Percentiles rank a stretch among this genome's conserved stretches.
Evolutionary conservation across 2,797 vertebrate species (phyloP).

Genomic region (Glossophaga mutica): DNA sequence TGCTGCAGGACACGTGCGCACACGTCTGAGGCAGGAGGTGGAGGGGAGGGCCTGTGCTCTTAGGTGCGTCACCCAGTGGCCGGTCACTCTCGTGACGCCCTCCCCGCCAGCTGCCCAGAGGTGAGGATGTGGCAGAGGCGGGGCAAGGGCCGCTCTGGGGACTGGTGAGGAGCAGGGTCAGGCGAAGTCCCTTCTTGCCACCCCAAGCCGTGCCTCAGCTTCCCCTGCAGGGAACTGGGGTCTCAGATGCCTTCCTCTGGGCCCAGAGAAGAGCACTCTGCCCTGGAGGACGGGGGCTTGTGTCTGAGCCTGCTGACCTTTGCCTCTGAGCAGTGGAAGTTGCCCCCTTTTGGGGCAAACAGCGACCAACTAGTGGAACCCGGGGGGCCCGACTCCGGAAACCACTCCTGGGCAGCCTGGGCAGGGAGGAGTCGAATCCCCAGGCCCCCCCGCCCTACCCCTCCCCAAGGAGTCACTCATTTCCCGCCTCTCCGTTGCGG

Average conservation of each 20-base stretch:
- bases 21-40: neutral
- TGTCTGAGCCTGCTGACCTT: neutral
- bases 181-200: neutral
- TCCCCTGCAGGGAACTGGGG: neutral
- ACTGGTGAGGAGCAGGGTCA: neutral
- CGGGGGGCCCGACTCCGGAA: neutral
- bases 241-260: neutral
- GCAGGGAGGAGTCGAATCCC: neutral
- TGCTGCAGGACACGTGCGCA: rapidly evolving
- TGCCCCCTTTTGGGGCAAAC: neutral
- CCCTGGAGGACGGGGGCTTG: neutral
- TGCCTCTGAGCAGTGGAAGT: neutral
- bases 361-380: neutral
- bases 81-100: rapidly evolving
- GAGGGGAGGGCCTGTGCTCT: neutral
- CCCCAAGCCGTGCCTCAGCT: neutral
- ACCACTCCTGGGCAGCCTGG: neutral
- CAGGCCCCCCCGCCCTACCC: too few species aligned
- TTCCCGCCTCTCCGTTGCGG: neutral
- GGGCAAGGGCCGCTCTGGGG: neutral
- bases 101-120: neutral
- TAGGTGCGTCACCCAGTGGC: neutral
- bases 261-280: neutral
- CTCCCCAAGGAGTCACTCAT: neutral
- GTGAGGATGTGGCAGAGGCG: too few species aligned